phyloP scores from a whole-genome alignment of 2,113 vertebrate genomes.

The Carollia perspicillata region DNA sequence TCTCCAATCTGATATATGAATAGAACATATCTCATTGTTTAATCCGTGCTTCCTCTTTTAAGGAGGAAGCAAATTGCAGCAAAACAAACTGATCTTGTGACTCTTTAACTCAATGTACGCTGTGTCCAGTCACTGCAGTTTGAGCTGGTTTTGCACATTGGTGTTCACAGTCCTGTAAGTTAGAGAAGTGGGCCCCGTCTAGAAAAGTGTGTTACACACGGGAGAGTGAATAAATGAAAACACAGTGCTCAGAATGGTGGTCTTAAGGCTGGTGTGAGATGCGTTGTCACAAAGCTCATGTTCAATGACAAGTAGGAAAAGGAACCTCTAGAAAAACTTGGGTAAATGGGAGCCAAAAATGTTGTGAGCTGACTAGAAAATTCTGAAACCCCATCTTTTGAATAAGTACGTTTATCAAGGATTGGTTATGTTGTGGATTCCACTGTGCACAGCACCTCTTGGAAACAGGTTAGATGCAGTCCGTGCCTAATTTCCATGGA shows the following conservation, averaged over 20 bases:
- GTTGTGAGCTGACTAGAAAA: neutral
- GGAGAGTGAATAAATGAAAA: neutral
- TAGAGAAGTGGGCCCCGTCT: neutral
- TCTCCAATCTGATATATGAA: neutral
- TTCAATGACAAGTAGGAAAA: neutral
- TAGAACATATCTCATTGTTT: neutral
- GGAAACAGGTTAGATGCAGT: neutral
- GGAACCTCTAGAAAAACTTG: neutral
- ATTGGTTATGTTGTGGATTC: neutral
- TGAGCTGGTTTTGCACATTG: neutral
- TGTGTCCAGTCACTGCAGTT: neutral
- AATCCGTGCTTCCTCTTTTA: neutral
- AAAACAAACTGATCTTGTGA: neutral
- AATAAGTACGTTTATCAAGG: neutral
- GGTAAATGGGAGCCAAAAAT: neutral
- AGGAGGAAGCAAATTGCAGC: constrained; percentile 39
- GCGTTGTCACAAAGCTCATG: neutral
- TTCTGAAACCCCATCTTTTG: neutral
- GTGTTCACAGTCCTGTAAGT: neutral
- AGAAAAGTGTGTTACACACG: neutral
- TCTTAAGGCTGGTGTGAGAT: neutral
- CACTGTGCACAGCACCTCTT: neutral
- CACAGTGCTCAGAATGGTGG: neutral
- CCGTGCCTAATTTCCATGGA: neutral
- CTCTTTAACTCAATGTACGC: neutral